A percentile compares a stretch with the other conserved stretches of the same genome.
These are phyloP conservation scores for Tineola bisselliella DNA, from an alignment of 2,888 invertebrate genomes.

Conservation along the genomic window DNA sequence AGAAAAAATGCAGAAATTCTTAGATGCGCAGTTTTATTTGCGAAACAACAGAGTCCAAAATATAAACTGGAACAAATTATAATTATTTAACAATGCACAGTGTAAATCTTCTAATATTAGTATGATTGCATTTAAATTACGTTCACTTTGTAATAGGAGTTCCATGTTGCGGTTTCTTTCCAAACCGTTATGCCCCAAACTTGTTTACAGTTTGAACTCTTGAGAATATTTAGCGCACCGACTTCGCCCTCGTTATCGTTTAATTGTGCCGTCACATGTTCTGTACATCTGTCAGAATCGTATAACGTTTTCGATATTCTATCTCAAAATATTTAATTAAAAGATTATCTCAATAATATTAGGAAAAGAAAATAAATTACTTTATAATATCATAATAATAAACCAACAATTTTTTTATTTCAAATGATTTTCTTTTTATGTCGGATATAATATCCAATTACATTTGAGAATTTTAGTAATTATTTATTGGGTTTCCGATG, in stretches of 20 bases:
- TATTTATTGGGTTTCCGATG: neutral
- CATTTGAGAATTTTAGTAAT: neutral
- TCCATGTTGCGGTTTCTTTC: conserved; percentile 1
- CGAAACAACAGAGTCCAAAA: too few species aligned
- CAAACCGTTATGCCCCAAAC: neutral
- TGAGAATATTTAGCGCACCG: neutral
- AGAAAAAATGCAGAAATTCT: too few species aligned
- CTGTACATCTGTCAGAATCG: neutral
- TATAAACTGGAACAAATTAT: too few species aligned
- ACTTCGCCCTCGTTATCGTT: neutral
- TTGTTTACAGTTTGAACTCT: neutral
- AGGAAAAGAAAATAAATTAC: too few species aligned
- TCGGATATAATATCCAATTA: neutral
- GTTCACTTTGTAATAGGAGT: neutral
- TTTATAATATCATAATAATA: too few species aligned
- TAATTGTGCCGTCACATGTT: neutral
- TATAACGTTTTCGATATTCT: neutral
- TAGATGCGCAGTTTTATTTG: too few species aligned
- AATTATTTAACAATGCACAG: too few species aligned
- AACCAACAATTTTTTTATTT: too few species aligned
- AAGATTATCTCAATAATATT: neutral
- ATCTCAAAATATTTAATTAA: neutral
- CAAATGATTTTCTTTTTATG: neutral
- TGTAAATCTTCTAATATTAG: too few species aligned
- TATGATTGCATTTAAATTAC: neutral